These are phyloP conservation scores for Porites lutea DNA, from an alignment of 64 coral and sea anemone genomes.

Conservation along the genomic window DNA sequence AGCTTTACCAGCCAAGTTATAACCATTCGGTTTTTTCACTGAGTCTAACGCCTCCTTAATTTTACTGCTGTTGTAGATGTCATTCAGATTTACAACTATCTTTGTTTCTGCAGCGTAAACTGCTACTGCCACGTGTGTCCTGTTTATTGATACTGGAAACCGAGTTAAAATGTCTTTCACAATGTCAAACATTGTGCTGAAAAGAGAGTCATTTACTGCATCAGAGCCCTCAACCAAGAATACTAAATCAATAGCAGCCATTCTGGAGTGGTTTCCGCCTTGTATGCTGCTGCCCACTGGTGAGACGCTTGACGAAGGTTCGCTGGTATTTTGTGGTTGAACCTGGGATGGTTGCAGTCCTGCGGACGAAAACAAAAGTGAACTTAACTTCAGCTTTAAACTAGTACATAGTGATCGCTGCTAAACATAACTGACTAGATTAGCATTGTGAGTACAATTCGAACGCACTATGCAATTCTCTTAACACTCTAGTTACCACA, in stretches of 20 bases:
- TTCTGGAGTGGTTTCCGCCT: background rate
- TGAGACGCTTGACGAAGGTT: background rate
- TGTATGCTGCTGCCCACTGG: background rate
- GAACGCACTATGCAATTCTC: too few relatives aligned
- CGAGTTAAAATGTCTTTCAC: slow-evolving; percentile 22
- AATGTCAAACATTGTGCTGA: slow-evolving; percentile 46
- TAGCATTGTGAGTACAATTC: too few relatives aligned
- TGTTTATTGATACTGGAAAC: slow-evolving; percentile 25
- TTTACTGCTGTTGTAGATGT: slow-evolving; percentile 1
- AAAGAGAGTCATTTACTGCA: slow-evolving; percentile 8
- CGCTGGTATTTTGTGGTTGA: background rate
- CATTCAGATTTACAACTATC: slow-evolving; percentile 53
- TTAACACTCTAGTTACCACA: too few relatives aligned
- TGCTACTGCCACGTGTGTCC: slow-evolving; percentile 40
- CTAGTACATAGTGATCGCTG: too few relatives aligned
- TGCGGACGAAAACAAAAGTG: background rate
- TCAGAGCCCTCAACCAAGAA: slow-evolving; percentile 57
- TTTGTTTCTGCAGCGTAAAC: slow-evolving; percentile 39
- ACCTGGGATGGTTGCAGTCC: background rate
- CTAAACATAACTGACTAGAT: too few relatives aligned
- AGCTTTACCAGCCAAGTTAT: background rate
- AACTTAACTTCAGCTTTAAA: too few relatives aligned
- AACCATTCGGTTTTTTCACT: background rate
- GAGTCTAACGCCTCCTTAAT: slow-evolving; percentile 11
- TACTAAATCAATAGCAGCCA: slow-evolving; percentile 38